Conservation (phyloP, 2,113 vertebrate genomes). For the Fukomys damarensis region DNA sequence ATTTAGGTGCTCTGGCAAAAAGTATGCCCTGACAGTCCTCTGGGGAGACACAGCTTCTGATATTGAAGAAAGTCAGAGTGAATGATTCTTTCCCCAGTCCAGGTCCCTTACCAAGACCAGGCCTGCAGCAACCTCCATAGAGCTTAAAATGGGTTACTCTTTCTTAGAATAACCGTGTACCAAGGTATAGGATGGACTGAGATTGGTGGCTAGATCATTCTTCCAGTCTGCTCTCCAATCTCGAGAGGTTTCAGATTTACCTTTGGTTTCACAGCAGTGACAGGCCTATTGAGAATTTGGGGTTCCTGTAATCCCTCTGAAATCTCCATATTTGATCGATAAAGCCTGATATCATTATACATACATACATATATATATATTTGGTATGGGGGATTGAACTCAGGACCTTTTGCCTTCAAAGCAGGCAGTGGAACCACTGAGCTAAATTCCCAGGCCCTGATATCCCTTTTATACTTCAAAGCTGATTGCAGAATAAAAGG, state of each 20-base stretch:
- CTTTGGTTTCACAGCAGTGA: neutral
- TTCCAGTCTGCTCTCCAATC: neutral
- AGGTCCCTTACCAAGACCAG: neutral
- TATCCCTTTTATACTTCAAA: conserved; percentile 19
- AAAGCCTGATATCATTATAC: neutral
- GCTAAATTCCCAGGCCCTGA: too few relatives aligned
- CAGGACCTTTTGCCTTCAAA: too few relatives aligned
- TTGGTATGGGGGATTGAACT: too few relatives aligned
- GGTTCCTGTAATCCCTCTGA: neutral
- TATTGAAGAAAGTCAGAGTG: neutral
- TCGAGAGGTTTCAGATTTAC: neutral
- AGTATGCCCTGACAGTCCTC: neutral
- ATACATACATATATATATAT: too few relatives aligned
- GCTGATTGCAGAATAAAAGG: neutral
- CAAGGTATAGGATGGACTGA: neutral
- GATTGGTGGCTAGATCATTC: neutral
- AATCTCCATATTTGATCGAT: conserved; percentile 1
- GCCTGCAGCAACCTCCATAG: neutral
- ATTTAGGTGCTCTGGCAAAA: neutral
- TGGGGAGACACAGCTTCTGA: neutral
- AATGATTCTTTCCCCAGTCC: neutral
- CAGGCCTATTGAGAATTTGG: neutral
- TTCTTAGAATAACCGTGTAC: neutral
- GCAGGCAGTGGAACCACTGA: too few relatives aligned
- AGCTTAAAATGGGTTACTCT: neutral